phyloP scores from a whole-genome alignment of 2,888 invertebrate species.

The Nomada hirtipes region DNA sequence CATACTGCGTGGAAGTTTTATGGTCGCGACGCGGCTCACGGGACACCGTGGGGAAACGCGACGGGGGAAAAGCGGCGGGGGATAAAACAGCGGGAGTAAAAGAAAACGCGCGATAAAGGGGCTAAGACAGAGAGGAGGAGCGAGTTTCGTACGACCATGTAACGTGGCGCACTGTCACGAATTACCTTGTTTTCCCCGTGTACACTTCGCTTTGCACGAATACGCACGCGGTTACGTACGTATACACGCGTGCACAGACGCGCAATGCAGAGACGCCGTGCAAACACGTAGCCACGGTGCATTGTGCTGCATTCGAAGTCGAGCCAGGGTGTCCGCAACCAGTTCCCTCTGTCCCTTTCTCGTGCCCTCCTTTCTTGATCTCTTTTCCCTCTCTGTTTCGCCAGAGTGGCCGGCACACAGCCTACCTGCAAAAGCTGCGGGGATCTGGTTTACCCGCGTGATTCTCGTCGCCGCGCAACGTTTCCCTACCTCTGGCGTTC shows the following conservation, averaged over 20 bases:
- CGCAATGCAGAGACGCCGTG: slow-evolving; percentile 2
- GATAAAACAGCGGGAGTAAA: not conserved
- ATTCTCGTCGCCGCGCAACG: slow-evolving; percentile 42
- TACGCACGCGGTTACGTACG: slow-evolving; percentile 51
- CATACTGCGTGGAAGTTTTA: not conserved
- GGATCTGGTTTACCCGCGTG: slow-evolving; percentile 61
- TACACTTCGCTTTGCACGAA: slow-evolving; percentile 43
- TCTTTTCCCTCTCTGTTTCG: slow-evolving; percentile 13
- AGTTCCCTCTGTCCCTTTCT: slow-evolving; percentile 39
- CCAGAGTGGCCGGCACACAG: slow-evolving; percentile 24
- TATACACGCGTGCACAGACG: slow-evolving; percentile 29
- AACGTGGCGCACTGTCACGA: slow-evolving; percentile 63
- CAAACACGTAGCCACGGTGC: slow-evolving; percentile 53
- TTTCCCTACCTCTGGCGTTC: slow-evolving; percentile 1
- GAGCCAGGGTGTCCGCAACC: slow-evolving; percentile 59
- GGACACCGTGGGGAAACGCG: slow-evolving; percentile 22
- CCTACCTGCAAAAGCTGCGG: slow-evolving; percentile 60
- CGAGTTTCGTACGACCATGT: slow-evolving; percentile 47
- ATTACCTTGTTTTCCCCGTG: slow-evolving; percentile 68
- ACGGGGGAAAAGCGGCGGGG: slow-evolving; percentile 18
- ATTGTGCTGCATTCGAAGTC: slow-evolving; percentile 62
- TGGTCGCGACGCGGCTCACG: slow-evolving; percentile 9
- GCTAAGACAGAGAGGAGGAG: slow-evolving; percentile 18
- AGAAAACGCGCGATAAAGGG: slow-evolving; percentile 1
- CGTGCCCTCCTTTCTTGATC: slow-evolving; percentile 16